These are phyloP conservation scores for Petrophora chlorosata DNA, from an alignment of 2,888 invertebrate species.

Conservation along the genomic window DNA sequence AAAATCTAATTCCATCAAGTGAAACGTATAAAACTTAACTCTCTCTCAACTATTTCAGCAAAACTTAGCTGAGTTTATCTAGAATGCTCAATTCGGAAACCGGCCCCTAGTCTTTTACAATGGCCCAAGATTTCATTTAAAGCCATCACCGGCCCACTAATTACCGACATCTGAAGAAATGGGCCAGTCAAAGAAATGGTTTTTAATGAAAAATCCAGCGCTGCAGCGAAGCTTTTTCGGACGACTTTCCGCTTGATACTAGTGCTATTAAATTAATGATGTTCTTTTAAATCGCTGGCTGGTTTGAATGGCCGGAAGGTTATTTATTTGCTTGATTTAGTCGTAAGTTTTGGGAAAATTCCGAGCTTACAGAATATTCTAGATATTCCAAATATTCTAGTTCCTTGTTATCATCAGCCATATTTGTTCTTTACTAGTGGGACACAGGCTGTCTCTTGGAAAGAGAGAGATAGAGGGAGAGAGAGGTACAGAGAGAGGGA, in stretches of 20 bases:
- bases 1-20: too few relatives aligned
- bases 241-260: conserved; percentile 16
- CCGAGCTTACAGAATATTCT: too few relatives aligned
- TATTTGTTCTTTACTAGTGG: too few relatives aligned
- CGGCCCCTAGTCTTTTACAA: conserved; percentile 39
- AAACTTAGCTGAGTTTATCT: too few relatives aligned
- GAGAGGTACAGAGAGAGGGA: too few relatives aligned
- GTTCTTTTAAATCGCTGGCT: conserved; percentile 21
- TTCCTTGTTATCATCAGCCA: too few relatives aligned
- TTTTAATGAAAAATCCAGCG: conserved; percentile 65
- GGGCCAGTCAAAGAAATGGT: conserved; percentile 58
- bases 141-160: conserved; percentile 62
- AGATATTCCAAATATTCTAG: too few relatives aligned
- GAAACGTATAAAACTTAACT: too few relatives aligned
- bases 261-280: conserved; percentile 23
- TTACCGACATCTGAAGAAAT: conserved; percentile 60
- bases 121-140: conserved; percentile 54
- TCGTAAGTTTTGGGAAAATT: not conserved
- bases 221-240: conserved; percentile 20
- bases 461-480: too few relatives aligned
- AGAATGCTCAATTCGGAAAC: too few relatives aligned
- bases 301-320: not conserved
- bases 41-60: too few relatives aligned
- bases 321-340: conserved; percentile 1
- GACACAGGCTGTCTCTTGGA: too few relatives aligned